Conservation (phyloP, 2,113 vertebrate genomes). For the Hippocampus guttulatus region DNA sequence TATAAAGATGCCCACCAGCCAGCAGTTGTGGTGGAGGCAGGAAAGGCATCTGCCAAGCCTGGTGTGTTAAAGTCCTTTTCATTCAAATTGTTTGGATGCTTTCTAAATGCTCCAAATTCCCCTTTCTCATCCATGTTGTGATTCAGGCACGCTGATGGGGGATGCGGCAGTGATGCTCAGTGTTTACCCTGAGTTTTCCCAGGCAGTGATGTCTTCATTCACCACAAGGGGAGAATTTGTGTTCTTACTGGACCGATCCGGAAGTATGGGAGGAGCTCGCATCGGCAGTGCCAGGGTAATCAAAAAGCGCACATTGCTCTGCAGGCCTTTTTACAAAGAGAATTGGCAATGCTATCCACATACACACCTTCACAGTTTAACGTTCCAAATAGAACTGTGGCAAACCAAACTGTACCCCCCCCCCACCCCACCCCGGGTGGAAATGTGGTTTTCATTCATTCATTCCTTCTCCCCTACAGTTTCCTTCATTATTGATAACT, state of each 20-base stretch:
- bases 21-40: slow-evolving; percentile 72
- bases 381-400: not conserved
- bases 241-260: slow-evolving; percentile 78
- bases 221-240: slow-evolving; percentile 74
- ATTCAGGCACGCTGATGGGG: slow-evolving; percentile 74
- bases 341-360: not conserved
- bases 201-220: slow-evolving; percentile 50
- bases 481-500: not conserved
- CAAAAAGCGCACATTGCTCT: not conserved
- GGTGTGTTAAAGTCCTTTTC: slow-evolving; percentile 49
- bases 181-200: slow-evolving; percentile 76
- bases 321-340: not conserved
- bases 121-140: not conserved
- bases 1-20: slow-evolving; percentile 72
- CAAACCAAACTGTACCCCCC: not conserved
- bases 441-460: not conserved
- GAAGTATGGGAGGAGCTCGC: slow-evolving; percentile 72
- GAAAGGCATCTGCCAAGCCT: slow-evolving; percentile 42
- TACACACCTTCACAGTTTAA: not conserved
- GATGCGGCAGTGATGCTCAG: slow-evolving; percentile 78
- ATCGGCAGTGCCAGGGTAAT: slow-evolving; percentile 77
- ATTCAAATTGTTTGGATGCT: not conserved
- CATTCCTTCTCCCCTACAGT: not conserved
- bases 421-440: too few species aligned
- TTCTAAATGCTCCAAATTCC: not conserved